Conservation (phyloP, 2,113 vertebrate genomes). For the Triplophysa rosa region DNA sequence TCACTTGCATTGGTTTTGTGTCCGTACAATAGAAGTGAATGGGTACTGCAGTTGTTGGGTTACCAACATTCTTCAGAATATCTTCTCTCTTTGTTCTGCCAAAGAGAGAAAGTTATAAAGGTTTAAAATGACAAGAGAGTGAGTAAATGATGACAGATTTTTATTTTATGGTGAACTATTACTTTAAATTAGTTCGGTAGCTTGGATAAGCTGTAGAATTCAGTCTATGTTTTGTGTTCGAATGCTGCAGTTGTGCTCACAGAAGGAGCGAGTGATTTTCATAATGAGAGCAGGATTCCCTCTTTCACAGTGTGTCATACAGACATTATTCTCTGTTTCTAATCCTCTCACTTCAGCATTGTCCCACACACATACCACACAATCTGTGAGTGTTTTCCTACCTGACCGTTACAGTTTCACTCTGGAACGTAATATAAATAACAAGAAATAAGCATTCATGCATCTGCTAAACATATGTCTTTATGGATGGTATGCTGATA, state of each 20-base stretch:
- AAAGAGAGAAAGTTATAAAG: too few relatives aligned
- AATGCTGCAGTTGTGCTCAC: not conserved
- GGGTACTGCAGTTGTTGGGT: too few relatives aligned
- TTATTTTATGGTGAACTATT: too few relatives aligned
- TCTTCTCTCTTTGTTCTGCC: too few relatives aligned
- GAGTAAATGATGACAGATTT: too few relatives aligned
- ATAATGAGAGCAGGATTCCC: conserved; percentile 59
- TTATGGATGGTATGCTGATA: not conserved
- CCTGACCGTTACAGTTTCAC: conserved; percentile 19
- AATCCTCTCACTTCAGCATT: conserved; percentile 42
- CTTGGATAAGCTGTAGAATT: not conserved
- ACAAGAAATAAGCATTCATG: not conserved
- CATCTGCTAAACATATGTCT: not conserved
- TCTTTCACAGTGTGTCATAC: conserved; percentile 56
- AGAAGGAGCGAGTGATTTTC: conserved; percentile 35
- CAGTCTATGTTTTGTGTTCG: not conserved
- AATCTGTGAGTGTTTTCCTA: conserved; percentile 39
- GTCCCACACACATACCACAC: conserved; percentile 46
- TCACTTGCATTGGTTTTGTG: too few relatives aligned
- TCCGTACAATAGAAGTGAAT: too few relatives aligned
- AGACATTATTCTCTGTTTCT: conserved; percentile 44
- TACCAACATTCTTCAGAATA: too few relatives aligned
- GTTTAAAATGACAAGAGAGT: too few relatives aligned
- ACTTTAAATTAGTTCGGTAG: too few relatives aligned
- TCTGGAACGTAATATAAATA: not conserved